Conservation (phyloP, 2,797 vertebrate species). For the Gallirallus australis region DNA sequence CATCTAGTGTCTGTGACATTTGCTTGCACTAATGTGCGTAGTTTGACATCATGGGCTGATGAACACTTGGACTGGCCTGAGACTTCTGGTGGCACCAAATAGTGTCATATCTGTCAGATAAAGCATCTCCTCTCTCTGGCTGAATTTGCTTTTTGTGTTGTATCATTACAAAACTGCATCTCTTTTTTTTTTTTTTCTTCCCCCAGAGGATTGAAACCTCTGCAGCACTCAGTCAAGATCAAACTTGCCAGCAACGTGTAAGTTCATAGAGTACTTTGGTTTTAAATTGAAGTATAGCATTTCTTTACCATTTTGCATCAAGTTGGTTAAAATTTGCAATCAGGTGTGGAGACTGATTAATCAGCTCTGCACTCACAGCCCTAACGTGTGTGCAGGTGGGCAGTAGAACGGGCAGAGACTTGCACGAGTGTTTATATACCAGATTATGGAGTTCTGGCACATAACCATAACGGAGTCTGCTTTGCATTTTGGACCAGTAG, state of each 20-base stretch:
- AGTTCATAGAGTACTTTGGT: not conserved
- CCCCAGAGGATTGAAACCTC: conserved; percentile 5
- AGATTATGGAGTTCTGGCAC: not conserved
- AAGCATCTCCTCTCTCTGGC: not conserved
- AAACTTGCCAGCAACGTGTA: not conserved
- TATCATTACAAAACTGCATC: not conserved
- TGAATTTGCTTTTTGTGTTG: not conserved
- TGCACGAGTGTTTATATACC: not conserved
- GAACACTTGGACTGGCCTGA: not conserved
- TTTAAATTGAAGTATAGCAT: not conserved
- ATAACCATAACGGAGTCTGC: not conserved
- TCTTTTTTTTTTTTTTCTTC: not conserved
- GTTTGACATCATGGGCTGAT: not conserved
- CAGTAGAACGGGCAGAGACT: not conserved
- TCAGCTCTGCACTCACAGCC: not conserved
- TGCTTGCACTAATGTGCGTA: not conserved
- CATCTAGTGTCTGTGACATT: not conserved
- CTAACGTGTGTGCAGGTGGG: not conserved
- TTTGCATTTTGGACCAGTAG: not conserved
- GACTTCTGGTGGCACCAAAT: not conserved
- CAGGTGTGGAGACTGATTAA: not conserved
- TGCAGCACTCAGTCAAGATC: not conserved
- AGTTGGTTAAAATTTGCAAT: not conserved
- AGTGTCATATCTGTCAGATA: not conserved
- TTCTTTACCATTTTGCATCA: not conserved